Conservation (phyloP, 1,140 invertebrate genomes). For the Eurosta solidaginis region DNA sequence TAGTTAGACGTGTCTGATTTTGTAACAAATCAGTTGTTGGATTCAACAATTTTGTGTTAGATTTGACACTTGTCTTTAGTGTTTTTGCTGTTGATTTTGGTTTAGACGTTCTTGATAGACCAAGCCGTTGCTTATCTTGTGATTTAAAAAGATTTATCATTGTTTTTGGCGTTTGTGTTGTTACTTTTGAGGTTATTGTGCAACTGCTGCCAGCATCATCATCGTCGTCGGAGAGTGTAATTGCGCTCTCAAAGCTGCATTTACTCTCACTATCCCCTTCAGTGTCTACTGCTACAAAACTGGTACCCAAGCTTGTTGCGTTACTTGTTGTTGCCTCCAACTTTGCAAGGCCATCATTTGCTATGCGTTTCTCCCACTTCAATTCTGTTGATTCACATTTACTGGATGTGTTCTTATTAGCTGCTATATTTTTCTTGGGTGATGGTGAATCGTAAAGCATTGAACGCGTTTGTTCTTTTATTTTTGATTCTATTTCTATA, state of each 20-base stretch:
- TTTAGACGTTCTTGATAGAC: slow-evolving; percentile 34
- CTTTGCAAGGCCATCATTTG: neutral
- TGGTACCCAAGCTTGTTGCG: neutral
- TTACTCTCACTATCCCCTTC: neutral
- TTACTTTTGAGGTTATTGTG: neutral
- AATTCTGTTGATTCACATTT: neutral
- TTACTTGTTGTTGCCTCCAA: neutral
- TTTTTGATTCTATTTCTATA: slow-evolving; percentile 28
- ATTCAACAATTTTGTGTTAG: slow-evolving; percentile 31
- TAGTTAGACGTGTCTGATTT: slow-evolving; percentile 50
- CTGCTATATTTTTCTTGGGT: neutral
- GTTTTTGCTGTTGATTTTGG: slow-evolving; percentile 38
- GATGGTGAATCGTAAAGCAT: slow-evolving; percentile 32
- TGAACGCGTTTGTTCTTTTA: neutral
- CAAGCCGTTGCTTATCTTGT: slow-evolving; percentile 36
- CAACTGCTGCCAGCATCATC: neutral
- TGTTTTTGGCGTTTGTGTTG: neutral
- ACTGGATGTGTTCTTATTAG: neutral
- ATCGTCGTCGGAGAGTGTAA: slow-evolving; percentile 26
- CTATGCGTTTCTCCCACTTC: neutral
- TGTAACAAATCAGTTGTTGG: neutral
- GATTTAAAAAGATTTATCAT: neutral
- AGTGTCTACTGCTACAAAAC: neutral
- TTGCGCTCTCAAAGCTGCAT: neutral
- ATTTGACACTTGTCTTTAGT: slow-evolving; percentile 35